Conservation (phyloP, 2,797 vertebrate genomes). For the Trachops cirrhosus region DNA sequence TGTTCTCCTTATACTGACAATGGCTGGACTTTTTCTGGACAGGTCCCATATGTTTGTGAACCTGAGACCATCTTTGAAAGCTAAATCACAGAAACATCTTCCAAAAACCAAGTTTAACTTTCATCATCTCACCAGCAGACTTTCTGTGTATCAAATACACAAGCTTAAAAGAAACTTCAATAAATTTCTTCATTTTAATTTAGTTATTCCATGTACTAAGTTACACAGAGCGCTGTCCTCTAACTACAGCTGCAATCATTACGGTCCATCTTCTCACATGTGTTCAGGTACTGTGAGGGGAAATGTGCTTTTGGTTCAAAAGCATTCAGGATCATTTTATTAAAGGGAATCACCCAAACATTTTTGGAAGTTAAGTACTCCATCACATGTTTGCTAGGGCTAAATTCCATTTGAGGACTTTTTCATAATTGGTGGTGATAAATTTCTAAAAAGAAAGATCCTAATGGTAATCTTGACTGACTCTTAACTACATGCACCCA, state of each 20-base stretch:
- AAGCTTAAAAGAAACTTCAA: slow-evolving; percentile 15
- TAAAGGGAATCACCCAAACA: slow-evolving; percentile 29
- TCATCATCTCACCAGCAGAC: background rate
- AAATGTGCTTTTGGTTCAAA: background rate
- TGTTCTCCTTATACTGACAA: background rate
- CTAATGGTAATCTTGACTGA: slow-evolving; percentile 65
- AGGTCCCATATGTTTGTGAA: background rate
- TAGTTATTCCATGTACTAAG: slow-evolving; percentile 13
- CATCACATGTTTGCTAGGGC: background rate
- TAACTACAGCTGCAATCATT: background rate
- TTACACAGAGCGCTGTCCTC: background rate
- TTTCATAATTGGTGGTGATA: slow-evolving; percentile 67
- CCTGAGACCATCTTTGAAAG: background rate
- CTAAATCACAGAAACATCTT: slow-evolving; percentile 27
- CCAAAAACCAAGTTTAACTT: background rate
- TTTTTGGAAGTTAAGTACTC: slow-evolving; percentile 33
- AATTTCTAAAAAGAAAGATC: slow-evolving; percentile 66
- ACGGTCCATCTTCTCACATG: background rate
- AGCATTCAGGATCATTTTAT: slow-evolving; percentile 32
- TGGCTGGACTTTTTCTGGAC: background rate
- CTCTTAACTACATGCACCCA: slow-evolving; percentile 57
- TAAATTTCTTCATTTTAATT: slow-evolving; percentile 34
- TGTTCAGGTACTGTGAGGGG: background rate
- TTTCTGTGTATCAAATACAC: slow-evolving; percentile 1
- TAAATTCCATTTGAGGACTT: slow-evolving; percentile 59